A percentile compares a stretch with the other conserved stretches of the same genome.
Evolutionary conservation across 2,797 vertebrate species (phyloP).

Genomic region (Poliocrania exsul): DNA sequence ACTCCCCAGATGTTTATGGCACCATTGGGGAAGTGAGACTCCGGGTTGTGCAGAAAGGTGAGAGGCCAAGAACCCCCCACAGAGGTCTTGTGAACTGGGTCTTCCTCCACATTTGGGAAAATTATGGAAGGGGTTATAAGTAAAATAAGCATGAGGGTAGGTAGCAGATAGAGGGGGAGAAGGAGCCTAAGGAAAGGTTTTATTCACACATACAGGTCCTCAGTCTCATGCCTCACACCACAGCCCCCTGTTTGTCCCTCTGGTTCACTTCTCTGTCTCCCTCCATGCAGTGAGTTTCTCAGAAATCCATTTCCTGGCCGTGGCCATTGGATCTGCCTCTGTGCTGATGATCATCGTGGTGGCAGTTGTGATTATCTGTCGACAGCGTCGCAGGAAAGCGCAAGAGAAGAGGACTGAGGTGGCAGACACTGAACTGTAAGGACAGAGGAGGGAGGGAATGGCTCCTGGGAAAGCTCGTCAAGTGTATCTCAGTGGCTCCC

Average conservation of each 20-base stretch:
- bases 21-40: conserved; percentile 83
- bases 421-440: conserved; percentile 74
- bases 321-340: conserved; percentile 84
- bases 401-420: conserved; percentile 44
- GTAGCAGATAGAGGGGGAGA: background rate
- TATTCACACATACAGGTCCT: background rate
- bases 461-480: background rate
- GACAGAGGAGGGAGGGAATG: background rate
- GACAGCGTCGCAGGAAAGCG: conserved; percentile 74
- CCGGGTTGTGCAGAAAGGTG: conserved; percentile 83
- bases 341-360: conserved; percentile 81
- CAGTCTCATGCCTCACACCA: background rate
- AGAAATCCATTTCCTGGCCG: conserved; percentile 84
- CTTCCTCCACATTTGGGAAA: background rate
- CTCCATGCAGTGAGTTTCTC: conserved; percentile 74
- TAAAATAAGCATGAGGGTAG: background rate
- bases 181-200: background rate
- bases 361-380: conserved; percentile 73
- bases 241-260: background rate
- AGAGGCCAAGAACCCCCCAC: background rate
- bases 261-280: background rate
- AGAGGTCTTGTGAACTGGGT: fast-evolving
- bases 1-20: conserved; percentile 88
- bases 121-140: fast-evolving
- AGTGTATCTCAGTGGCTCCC: fast-evolving